Evolutionary conservation across 2,888 invertebrate genomes (phyloP).

Genomic region (Galerucella nymphaeae): DNA sequence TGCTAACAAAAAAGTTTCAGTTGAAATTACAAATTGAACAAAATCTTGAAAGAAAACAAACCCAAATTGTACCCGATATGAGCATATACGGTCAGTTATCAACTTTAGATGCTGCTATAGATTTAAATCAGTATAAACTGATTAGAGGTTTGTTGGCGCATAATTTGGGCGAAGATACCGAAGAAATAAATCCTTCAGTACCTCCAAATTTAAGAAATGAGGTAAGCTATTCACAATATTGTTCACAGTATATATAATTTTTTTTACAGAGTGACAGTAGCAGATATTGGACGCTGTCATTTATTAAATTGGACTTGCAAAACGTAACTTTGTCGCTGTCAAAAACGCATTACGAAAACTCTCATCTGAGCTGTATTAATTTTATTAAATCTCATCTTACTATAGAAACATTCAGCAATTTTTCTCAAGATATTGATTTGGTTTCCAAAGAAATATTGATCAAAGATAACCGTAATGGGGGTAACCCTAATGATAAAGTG

Average conservation of each 20-base stretch:
- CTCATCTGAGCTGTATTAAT: constrained; percentile 86
- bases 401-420: constrained; percentile 87
- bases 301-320: constrained; percentile 83
- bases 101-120: constrained; percentile 84
- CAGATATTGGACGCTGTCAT: constrained; percentile 82
- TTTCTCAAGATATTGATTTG: constrained; percentile 90
- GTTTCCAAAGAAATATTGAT: constrained; percentile 91
- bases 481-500: constrained; percentile 75
- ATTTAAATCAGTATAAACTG: constrained; percentile 87
- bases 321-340: constrained; percentile 85
- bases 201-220: constrained; percentile 55
- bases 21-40: constrained; percentile 84
- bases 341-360: constrained; percentile 67
- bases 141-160: constrained; percentile 87
- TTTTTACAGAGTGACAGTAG: constrained; percentile 53
- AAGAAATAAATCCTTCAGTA: constrained; percentile 69
- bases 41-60: constrained; percentile 75
- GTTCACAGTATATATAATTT: not conserved
- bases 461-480: constrained; percentile 72
- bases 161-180: constrained; percentile 89
- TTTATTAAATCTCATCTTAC: constrained; percentile 91
- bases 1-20: constrained; percentile 86
- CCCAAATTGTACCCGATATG: constrained; percentile 79
- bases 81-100: constrained; percentile 87
- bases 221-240: constrained; percentile 46